Evolutionary conservation across 2,888 invertebrate species (phyloP).

Genomic region (Erynnis tages): DNA sequence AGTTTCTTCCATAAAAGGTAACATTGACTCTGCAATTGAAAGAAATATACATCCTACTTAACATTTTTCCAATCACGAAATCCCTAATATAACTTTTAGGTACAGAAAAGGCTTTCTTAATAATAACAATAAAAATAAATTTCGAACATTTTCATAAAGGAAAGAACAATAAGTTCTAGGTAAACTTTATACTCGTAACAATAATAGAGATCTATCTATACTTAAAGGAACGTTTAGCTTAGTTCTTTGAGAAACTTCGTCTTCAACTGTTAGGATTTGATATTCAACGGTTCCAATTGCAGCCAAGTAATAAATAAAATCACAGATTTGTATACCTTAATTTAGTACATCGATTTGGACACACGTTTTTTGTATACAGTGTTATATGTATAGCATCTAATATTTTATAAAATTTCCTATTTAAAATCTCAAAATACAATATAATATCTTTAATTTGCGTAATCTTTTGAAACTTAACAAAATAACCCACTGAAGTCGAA

Average conservation of each 20-base stretch:
- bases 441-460: slow-evolving; percentile 59
- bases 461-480: slow-evolving; percentile 77
- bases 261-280: slow-evolving; percentile 33
- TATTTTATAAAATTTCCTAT: slow-evolving; percentile 51
- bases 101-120: slow-evolving; percentile 7
- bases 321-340: slow-evolving; percentile 75
- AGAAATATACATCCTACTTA: slow-evolving; percentile 1
- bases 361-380: slow-evolving; percentile 34
- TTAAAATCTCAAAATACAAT: slow-evolving; percentile 61
- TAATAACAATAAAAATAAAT: slow-evolving; percentile 6
- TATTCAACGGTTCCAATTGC: slow-evolving; percentile 47
- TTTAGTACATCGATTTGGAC: slow-evolving; percentile 61
- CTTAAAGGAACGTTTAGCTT: slow-evolving; percentile 77
- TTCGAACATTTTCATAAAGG: slow-evolving; percentile 4
- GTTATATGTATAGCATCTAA: slow-evolving; percentile 44
- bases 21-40: slow-evolving; percentile 42
- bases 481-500: slow-evolving; percentile 35
- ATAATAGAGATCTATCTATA: slow-evolving; percentile 77
- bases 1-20: slow-evolving; percentile 45
- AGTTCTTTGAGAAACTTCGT: slow-evolving; percentile 64
- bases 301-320: slow-evolving; percentile 76
- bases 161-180: slow-evolving; percentile 25
- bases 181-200: slow-evolving; percentile 60
- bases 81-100: slow-evolving; percentile 10
- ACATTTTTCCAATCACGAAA: background rate